Base-by-base conservation (phyloP, 2,888 invertebrate species). In the Omphaloscelis lunosa region DNA sequence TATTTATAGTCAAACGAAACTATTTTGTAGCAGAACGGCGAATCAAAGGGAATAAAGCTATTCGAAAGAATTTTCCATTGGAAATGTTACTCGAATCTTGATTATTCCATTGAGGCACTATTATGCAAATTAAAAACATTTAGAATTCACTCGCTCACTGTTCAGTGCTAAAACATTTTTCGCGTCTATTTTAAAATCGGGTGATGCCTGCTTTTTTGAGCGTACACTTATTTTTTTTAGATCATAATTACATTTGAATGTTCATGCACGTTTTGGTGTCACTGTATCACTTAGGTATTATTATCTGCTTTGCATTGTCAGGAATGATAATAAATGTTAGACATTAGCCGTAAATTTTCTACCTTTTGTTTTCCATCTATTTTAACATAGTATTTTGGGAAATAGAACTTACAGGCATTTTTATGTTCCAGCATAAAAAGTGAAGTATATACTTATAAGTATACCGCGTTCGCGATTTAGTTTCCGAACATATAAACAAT, bases 71-170 rank as follows among this genome's bases (percentile, higher is more conserved):
- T 62, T 79, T 73, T 77, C 29, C 34, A 80, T 71, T 77, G 69
- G 62, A 80, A 75, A 73, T 77, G 75, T 72, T 76, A 86, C 85
- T 83, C 72, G 61, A 74, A 65, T 72, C 72, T 68, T 85, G 72
- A 77, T 80, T 82, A 84, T 77, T 74, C 75, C 74, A 82, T 70
- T 76, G 82, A 74, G 62, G 76, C 56, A 82, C 82, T 87, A 77
- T 85, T 86, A 87, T 85, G 82, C 51, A 86, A 82, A 86, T 86
- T 80, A 85, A 82, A 82, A 80, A 75, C 77, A 77, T 87, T 87
- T 82, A 75, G 77, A 72, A 72, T 82, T 77, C 85, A 66, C 67
- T 86, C 79, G 61, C 45, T 78, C 56, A 66, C 78, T 67, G 74
- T 72, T 66, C 51, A 80, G 73, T 68, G 77, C 67, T 77, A 72